Evolutionary conservation across 2,797 vertebrate species (phyloP).

Genomic region (Paratrypauchen microcephalus): DNA sequence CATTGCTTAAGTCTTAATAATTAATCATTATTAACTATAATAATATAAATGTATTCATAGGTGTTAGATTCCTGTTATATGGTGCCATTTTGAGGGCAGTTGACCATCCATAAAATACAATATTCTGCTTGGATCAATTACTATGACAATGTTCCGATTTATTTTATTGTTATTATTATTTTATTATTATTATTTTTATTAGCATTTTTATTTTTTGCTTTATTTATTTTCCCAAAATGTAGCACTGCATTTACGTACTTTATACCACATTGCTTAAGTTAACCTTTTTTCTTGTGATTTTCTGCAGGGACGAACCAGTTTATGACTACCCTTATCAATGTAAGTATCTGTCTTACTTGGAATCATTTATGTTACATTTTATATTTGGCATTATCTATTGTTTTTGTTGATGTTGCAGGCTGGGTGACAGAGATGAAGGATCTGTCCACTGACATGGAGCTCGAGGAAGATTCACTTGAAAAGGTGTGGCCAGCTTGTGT

Average conservation of each 20-base stretch:
- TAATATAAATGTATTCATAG: too few species aligned
- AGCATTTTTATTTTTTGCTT: too few species aligned
- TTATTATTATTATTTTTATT: too few species aligned
- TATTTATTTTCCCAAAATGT: too few species aligned
- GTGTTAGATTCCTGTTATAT: too few species aligned
- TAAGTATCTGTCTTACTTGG: conserved; percentile 21
- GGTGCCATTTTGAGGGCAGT: too few species aligned
- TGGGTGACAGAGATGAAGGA: conserved; percentile 59
- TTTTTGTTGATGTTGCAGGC: conserved; percentile 23
- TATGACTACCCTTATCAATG: background rate
- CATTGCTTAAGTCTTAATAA: too few species aligned
- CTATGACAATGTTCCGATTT: too few species aligned
- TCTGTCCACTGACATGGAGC: conserved; percentile 32
- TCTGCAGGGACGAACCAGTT: conserved; percentile 18
- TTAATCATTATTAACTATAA: too few species aligned
- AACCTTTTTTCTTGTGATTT: background rate
- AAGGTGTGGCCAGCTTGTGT: conserved; percentile 36
- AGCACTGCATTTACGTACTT: background rate
- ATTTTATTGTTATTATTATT: too few species aligned
- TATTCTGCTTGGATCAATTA: too few species aligned
- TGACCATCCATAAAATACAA: too few species aligned
- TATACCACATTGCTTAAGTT: background rate
- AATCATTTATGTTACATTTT: background rate
- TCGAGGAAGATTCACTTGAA: conserved; percentile 40
- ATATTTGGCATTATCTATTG: background rate